These are phyloP conservation scores for Origma solitaria DNA, from an alignment of 2,113 vertebrate genomes.

Conservation along the genomic window DNA sequence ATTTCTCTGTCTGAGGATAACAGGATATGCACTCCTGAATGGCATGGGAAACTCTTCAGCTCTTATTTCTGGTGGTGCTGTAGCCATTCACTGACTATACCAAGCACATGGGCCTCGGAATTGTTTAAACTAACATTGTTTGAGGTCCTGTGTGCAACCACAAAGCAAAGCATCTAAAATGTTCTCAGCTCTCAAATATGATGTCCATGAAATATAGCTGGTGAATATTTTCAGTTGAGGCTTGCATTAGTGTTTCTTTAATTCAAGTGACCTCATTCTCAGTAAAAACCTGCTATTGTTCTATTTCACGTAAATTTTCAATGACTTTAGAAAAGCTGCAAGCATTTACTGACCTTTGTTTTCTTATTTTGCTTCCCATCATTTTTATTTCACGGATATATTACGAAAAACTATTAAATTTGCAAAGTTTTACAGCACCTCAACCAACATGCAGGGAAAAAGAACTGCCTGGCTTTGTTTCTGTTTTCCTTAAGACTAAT, in stretches of 20 bases:
- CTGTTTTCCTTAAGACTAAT: conserved; percentile 56
- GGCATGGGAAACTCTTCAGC: not conserved
- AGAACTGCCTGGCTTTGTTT: conserved; percentile 12
- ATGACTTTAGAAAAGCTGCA: not conserved
- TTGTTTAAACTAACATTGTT: not conserved
- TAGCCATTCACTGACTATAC: not conserved
- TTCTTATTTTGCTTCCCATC: not conserved
- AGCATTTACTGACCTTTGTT: not conserved
- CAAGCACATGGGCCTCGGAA: not conserved
- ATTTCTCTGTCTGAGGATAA: not conserved
- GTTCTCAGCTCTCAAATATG: not conserved
- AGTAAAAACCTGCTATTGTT: not conserved
- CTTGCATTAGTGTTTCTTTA: not conserved
- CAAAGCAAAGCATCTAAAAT: not conserved
- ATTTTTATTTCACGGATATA: not conserved
- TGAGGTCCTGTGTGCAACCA: not conserved
- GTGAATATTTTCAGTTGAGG: not conserved
- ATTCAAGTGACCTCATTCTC: not conserved
- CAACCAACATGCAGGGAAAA: not conserved
- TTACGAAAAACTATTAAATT: conserved; percentile 5
- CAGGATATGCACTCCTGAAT: not conserved
- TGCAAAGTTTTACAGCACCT: not conserved
- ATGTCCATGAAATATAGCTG: not conserved
- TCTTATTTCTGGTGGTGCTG: not conserved
- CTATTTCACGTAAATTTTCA: not conserved